phyloP scores from a whole-genome alignment of 2,888 invertebrate species.

The Oxyteleia sp. region DNA sequence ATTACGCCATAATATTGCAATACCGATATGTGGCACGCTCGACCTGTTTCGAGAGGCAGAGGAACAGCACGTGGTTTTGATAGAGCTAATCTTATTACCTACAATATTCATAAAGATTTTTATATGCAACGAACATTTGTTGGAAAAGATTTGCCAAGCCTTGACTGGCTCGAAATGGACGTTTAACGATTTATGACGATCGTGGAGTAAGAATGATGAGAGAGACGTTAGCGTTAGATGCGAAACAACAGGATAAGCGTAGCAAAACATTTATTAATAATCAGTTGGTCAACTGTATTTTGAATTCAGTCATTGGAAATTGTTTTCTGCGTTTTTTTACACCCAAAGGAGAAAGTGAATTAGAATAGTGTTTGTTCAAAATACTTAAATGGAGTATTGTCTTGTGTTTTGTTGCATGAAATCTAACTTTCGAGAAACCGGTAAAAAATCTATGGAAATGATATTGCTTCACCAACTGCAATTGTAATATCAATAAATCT shows the following conservation, averaged over 20 bases:
- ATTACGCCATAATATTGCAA: slow-evolving; percentile 81
- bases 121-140: slow-evolving; percentile 82
- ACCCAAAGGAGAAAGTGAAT: slow-evolving; percentile 53
- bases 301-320: background rate
- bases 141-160: slow-evolving; percentile 15
- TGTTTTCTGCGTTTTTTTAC: slow-evolving; percentile 35
- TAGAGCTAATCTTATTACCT: slow-evolving; percentile 51
- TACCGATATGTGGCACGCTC: slow-evolving; percentile 75
- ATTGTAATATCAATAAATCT: slow-evolving; percentile 45
- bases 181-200: background rate
- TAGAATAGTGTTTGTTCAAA: slow-evolving; percentile 48
- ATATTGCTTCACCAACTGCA: slow-evolving; percentile 48
- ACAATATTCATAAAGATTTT: slow-evolving; percentile 23
- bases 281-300: slow-evolving; percentile 2
- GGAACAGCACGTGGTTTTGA: slow-evolving; percentile 72
- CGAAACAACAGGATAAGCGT: background rate
- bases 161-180: background rate
- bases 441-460: slow-evolving; percentile 61
- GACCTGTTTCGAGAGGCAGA: slow-evolving; percentile 75
- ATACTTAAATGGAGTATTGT: slow-evolving; percentile 57
- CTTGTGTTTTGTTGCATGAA: slow-evolving; percentile 30
- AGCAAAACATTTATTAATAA: slow-evolving; percentile 8
- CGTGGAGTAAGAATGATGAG: background rate
- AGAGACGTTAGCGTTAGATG: background rate
- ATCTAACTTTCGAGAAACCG: slow-evolving; percentile 59